Evolutionary conservation across 2,113 vertebrate species (phyloP).

Genomic region (Camelus bactrianus): DNA sequence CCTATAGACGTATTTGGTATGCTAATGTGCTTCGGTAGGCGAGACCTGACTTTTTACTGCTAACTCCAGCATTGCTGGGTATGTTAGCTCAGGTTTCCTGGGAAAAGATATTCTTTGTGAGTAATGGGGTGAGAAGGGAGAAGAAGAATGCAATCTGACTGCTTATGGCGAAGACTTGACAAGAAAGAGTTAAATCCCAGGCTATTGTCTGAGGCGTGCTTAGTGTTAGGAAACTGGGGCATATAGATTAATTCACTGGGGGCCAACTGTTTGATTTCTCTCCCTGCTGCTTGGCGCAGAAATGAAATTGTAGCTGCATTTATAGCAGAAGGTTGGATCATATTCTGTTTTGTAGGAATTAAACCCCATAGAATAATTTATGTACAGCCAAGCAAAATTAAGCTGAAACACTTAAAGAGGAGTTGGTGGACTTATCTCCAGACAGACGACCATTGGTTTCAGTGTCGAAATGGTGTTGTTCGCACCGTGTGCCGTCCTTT

Average conservation of each 20-base stretch:
- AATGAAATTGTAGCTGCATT: conserved; percentile 75
- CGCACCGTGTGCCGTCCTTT: background rate
- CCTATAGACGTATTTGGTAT: conserved; percentile 75
- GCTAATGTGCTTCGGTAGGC: conserved; percentile 75
- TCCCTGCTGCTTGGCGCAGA: conserved; percentile 69
- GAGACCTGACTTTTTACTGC: conserved; percentile 72
- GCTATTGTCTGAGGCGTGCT: conserved; percentile 64
- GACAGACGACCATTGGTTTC: background rate
- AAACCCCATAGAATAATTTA: conserved; percentile 69
- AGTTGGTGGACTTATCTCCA: background rate
- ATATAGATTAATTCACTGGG: conserved; percentile 81
- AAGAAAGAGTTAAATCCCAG: conserved; percentile 68
- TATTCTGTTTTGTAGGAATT: conserved; percentile 79
- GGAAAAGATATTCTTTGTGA: conserved; percentile 48
- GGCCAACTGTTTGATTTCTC: conserved; percentile 84
- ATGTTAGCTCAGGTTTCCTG: conserved; percentile 75
- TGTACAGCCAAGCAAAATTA: conserved; percentile 57
- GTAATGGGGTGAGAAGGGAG: conserved; percentile 60
- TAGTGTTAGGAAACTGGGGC: conserved; percentile 78
- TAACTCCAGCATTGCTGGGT: conserved; percentile 59
- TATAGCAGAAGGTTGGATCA: conserved; percentile 75
- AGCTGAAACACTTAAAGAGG: background rate
- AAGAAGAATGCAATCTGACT: conserved; percentile 35
- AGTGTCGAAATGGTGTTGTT: background rate
- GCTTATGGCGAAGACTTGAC: conserved; percentile 49